Base-by-base conservation (phyloP, 2,888 invertebrate species). In the Halocaridina rubra region DNA sequence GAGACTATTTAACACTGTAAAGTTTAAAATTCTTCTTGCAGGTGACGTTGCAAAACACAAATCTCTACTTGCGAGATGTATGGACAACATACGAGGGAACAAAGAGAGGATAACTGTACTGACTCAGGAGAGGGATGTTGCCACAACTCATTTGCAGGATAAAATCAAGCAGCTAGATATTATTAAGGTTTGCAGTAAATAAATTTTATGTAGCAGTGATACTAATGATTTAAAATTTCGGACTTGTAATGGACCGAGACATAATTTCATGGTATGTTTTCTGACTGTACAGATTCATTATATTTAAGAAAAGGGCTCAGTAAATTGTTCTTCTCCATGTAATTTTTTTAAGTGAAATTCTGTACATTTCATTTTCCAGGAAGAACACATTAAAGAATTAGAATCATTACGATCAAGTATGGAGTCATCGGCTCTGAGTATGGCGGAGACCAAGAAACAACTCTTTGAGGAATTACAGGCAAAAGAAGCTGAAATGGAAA, bases 81-180 rank as follows among this genome's bases (percentile, higher is more conserved):
- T 86, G 86, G 93, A 92, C 64, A 92, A 92, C 8, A 91, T 93
- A 53, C 92, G 92, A 88, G 90, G 90, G 22, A 92, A 91, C 89
- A 93, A 92, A 88, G 93, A 93, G 72, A 92, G 92, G 86, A 91
- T 91, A 46, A 85, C 90, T 0, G 91, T 92, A 79, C 89, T 92
- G 77, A 90, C 90, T 19, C 89, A 90, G 46, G 92, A 92, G 84
- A 92, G 87, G 16, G 85, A 87, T 59, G 29, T 80, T 16, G 80
- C 84, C 74, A 75, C 81, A 0, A 22, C 79, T 33, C 81, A 87
- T 46, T 77, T 87, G 10, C 79, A 77, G 30, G 84, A 84, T 16
- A 86, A 86, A 27, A 61, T 80, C 5, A 80, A 71, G 30, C 71
- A 75, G n/a, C 53, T 86, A 32, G 85, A 85, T n/a, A 61, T 76